A percentile compares a stretch with the other conserved stretches of the same genome.
These are phyloP conservation scores for Spondyliosoma cantharus DNA, from an alignment of 2,797 vertebrate genomes.

Conservation along the genomic window DNA sequence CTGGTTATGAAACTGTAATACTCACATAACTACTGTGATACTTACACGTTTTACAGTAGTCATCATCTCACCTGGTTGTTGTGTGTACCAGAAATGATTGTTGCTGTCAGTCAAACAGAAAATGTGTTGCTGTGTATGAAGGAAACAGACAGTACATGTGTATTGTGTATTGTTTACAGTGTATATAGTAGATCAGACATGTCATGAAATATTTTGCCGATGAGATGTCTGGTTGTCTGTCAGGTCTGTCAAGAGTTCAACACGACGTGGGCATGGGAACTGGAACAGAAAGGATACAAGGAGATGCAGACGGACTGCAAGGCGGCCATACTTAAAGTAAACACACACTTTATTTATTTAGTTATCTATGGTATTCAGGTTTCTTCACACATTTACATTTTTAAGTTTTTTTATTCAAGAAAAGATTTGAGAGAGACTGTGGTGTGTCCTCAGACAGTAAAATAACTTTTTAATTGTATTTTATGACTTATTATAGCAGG, in stretches of 20 bases:
- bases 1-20: too few relatives aligned
- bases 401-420: background rate
- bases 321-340: conserved; percentile 95
- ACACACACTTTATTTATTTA: background rate
- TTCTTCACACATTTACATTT: background rate
- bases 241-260: conserved; percentile 98
- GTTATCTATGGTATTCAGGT: background rate
- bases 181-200: too few relatives aligned
- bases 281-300: conserved; percentile 96
- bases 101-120: background rate
- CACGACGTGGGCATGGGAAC: conserved; percentile 98
- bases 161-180: too few relatives aligned
- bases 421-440: background rate
- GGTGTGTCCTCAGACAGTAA: background rate
- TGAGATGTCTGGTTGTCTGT: conserved; percentile 4
- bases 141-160: background rate
- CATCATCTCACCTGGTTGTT: background rate
- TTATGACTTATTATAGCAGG: too few relatives aligned
- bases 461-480: too few relatives aligned
- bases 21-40: background rate
- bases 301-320: conserved; percentile 94
- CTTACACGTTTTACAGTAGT: background rate
- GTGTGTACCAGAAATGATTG: background rate
- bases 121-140: background rate
- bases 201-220: background rate